phyloP scores from a whole-genome alignment of 2,113 vertebrate species.

The Gnathonemus longibarbis region DNA sequence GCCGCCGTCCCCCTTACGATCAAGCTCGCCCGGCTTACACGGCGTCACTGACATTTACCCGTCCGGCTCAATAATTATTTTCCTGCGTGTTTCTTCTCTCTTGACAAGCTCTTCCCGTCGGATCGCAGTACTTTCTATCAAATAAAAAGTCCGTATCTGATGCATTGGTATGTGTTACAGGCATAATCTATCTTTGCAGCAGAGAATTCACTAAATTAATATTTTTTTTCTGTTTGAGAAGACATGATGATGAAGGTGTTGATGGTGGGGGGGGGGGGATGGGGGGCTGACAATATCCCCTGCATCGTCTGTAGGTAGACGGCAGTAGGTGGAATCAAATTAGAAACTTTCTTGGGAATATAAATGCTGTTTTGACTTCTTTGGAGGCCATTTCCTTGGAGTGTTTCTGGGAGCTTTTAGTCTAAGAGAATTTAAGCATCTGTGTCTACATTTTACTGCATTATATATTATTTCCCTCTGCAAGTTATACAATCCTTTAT shows the following conservation, averaged over 20 bases:
- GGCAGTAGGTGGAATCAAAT: background rate
- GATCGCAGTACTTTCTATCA: background rate
- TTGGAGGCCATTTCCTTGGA: background rate
- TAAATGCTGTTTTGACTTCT: background rate
- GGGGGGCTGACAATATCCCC: background rate
- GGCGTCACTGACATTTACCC: constrained; percentile 20
- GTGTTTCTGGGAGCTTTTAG: background rate
- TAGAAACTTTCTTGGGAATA: background rate
- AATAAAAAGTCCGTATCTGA: background rate
- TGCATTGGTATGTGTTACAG: background rate
- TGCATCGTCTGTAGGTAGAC: background rate
- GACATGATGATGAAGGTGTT: background rate
- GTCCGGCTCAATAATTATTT: constrained; percentile 19
- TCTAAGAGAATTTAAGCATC: background rate
- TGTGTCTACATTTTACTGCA: background rate
- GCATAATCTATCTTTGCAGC: background rate
- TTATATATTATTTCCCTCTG: background rate
- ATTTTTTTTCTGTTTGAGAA: background rate
- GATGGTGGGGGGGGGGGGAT: background rate
- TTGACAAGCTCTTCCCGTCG: background rate
- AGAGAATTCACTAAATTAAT: background rate
- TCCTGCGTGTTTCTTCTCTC: background rate
- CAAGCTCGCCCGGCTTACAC: background rate
- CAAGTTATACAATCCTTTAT: background rate
- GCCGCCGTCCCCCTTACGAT: background rate